Base-by-base conservation (phyloP, 2,797 vertebrate genomes). In the Clamator glandarius region DNA sequence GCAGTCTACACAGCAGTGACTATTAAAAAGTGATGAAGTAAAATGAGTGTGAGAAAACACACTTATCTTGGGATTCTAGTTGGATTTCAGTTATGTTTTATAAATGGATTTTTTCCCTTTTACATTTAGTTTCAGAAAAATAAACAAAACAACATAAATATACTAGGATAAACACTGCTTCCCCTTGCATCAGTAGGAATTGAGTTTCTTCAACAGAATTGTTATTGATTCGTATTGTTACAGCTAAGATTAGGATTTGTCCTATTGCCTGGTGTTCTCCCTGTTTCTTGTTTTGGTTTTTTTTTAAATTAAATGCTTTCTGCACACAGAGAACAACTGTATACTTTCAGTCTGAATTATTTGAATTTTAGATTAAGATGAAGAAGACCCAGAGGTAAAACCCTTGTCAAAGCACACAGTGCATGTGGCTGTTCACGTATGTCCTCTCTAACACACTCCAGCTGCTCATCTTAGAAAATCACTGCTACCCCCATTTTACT, bases 361-460 rank as follows among this genome's bases (percentile, higher is more conserved):
- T 21, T 92, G 21, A 89, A 80, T 89, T 85, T 89, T 85, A 85
- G 39, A 33, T 89, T 69, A 68, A 85, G 42, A 41, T 82, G 85
- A 90, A 75, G 23, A 58, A 58, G 25, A 68, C 15, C 14, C 39
- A 64, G 91, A 48, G 14, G 14, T 78, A n/a, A 86, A 92, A 25
- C 11, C 15, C 14, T 73, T 81, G 79, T 50, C 17, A 54, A 63
- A 73, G 24, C 44, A 28, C 9, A 54, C 9, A 39, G 17, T 80
- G 44, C 7, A 28, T 39, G 50, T 83, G 26, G 13, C 26, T 70
- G 8, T 80, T 80, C 2, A 3, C 4, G 1, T 80, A 8, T 59
- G 7, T 61, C 17, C 24, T 29, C 9, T 74, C 23, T 39, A 54
- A 77, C 54, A 23, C 26, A 29, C 17, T 70, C 24, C 31, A 67